A percentile compares a stretch with the other conserved stretches of the same genome.
phyloP scores from a whole-genome alignment of 2,113 vertebrate species.

The Stercorarius parasiticus region DNA sequence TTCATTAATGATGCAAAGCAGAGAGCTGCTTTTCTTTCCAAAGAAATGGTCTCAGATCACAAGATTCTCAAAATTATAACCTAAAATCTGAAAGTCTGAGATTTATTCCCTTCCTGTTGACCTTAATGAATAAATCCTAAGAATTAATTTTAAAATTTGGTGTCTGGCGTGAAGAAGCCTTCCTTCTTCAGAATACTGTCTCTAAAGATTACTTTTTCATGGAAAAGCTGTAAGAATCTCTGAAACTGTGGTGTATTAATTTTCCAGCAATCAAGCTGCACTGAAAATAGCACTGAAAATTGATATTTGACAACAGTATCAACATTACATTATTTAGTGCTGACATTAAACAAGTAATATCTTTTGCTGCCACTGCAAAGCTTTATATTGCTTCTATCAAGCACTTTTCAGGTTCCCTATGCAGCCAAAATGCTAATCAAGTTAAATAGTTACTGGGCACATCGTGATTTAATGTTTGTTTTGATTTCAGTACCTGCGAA shows the following conservation, averaged over 20 bases:
- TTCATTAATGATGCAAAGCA: constrained; percentile 1
- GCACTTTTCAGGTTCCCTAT: background rate
- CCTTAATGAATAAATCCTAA: background rate
- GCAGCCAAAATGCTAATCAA: constrained; percentile 38
- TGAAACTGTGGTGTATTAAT: constrained; percentile 10
- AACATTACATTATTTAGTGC: constrained; percentile 47
- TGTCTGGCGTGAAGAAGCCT: background rate
- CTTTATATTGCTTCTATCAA: background rate
- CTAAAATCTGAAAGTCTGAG: background rate
- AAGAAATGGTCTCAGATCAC: background rate
- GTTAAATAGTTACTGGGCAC: constrained; percentile 15
- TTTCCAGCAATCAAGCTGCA: constrained; percentile 22
- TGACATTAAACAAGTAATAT: constrained; percentile 55
- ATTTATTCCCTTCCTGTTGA: background rate
- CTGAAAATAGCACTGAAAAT: constrained; percentile 49
- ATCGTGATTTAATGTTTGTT: background rate
- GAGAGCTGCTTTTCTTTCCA: background rate
- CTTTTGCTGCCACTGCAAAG: constrained; percentile 5
- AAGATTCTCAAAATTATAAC: background rate
- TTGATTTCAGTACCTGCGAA: background rate
- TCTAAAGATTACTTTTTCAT: background rate
- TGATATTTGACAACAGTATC: constrained; percentile 51
- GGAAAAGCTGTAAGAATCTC: background rate
- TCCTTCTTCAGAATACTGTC: background rate
- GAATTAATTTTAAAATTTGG: background rate